These are phyloP conservation scores for Brachionus koreanus DNA, from an alignment of 1,140 invertebrate species.

Conservation along the genomic window DNA sequence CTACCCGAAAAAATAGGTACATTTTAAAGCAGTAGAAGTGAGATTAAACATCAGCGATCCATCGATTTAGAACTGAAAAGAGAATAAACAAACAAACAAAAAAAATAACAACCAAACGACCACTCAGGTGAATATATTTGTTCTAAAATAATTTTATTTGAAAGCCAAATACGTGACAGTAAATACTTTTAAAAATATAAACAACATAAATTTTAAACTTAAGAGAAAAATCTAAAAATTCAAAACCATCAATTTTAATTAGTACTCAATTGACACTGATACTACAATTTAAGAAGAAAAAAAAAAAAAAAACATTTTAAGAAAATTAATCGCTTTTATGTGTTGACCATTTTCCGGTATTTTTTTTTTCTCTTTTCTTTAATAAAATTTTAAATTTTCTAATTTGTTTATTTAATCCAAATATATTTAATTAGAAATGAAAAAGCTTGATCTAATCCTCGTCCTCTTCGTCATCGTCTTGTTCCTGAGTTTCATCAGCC, in stretches of 20 bases:
- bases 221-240: background rate
- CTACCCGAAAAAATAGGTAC: background rate
- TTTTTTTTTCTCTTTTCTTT: background rate
- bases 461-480: slow-evolving; percentile 33
- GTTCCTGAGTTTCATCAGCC: slow-evolving; percentile 27
- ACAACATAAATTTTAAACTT: background rate
- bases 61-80: background rate
- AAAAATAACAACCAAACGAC: background rate
- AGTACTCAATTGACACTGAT: background rate
- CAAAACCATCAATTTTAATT: background rate
- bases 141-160: slow-evolving; percentile 5
- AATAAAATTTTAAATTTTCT: slow-evolving; percentile 7
- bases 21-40: background rate
- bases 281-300: background rate
- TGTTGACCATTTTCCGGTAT: background rate
- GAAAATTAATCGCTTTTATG: background rate
- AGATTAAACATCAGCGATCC: background rate
- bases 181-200: background rate
- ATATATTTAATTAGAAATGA: slow-evolving; percentile 1
- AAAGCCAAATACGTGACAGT: background rate
- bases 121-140: background rate
- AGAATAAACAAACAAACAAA: too few relatives aligned
- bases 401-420: background rate
- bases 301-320: background rate
- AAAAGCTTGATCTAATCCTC: slow-evolving; percentile 15